phyloP scores from a whole-genome alignment of 1,140 invertebrate genomes.

The Drosophila nannoptera region DNA sequence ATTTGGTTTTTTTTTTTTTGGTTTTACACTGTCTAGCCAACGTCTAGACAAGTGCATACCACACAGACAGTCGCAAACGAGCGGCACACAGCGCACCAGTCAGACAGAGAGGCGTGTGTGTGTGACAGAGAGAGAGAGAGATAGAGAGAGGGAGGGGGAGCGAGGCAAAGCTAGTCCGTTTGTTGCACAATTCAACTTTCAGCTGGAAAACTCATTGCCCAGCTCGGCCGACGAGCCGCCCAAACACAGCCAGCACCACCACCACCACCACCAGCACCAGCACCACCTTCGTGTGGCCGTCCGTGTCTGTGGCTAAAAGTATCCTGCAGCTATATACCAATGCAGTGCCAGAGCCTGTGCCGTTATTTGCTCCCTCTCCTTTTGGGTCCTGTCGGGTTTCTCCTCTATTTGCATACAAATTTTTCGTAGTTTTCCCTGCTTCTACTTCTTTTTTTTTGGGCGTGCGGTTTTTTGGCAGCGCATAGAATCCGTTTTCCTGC shows the following conservation, averaged over 20 bases:
- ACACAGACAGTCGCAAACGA: slow-evolving; percentile 64
- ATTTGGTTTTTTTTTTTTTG: slow-evolving; percentile 48
- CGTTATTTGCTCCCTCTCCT: slow-evolving; percentile 1
- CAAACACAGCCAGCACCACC: background rate
- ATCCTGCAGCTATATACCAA: slow-evolving; percentile 68
- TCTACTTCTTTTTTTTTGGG: background rate
- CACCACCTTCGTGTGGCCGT: slow-evolving; percentile 20
- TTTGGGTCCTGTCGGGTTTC: slow-evolving; percentile 19
- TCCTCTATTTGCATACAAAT: slow-evolving; percentile 54
- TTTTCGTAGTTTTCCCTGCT: background rate
- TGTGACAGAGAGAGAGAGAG: background rate
- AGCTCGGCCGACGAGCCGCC: slow-evolving; percentile 26
- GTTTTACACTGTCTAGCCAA: slow-evolving; percentile 78
- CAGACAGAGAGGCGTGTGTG: slow-evolving; percentile 1
- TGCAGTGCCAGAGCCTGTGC: slow-evolving; percentile 31
- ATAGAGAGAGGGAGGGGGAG: slow-evolving; percentile 15
- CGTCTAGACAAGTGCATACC: slow-evolving; percentile 78
- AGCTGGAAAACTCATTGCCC: slow-evolving; percentile 74
- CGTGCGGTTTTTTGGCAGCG: slow-evolving; percentile 15
- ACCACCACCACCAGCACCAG: background rate
- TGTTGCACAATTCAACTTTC: slow-evolving; percentile 77
- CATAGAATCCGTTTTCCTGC: slow-evolving; percentile 33
- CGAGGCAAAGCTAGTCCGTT: slow-evolving; percentile 32
- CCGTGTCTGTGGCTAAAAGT: slow-evolving; percentile 44
- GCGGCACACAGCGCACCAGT: slow-evolving; percentile 35